These are phyloP conservation scores for Dasyornis broadbenti DNA, from an alignment of 2,113 vertebrate species.

Conservation along the genomic window DNA sequence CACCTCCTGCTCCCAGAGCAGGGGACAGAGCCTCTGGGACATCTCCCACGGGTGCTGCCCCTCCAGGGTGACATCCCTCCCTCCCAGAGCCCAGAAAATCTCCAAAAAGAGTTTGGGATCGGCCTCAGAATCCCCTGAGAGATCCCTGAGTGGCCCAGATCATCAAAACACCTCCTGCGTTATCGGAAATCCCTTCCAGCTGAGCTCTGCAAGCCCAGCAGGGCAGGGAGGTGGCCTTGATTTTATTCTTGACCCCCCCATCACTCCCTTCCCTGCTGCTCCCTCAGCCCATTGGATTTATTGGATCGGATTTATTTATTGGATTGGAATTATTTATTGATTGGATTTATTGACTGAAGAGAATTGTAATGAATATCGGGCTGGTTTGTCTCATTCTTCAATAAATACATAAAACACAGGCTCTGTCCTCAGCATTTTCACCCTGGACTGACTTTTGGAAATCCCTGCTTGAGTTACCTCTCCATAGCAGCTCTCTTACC, in stretches of 20 bases:
- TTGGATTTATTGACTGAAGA: background rate
- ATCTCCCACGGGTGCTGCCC: too few relatives aligned
- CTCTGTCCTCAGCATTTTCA: background rate
- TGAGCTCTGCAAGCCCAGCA: background rate
- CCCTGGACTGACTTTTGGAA: background rate
- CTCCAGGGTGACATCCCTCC: background rate
- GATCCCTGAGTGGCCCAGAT: background rate
- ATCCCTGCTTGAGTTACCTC: background rate
- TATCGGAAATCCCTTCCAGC: background rate
- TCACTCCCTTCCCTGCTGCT: background rate
- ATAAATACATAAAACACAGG: background rate
- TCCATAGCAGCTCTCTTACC: background rate
- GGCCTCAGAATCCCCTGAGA: background rate
- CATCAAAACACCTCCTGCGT: background rate
- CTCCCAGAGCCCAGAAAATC: background rate
- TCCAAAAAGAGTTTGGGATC: background rate
- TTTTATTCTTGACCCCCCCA: background rate
- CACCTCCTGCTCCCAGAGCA: rapidly evolving
- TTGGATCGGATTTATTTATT: background rate
- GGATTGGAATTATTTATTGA: too few relatives aligned
- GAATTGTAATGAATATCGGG: background rate
- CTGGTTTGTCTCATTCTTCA: background rate
- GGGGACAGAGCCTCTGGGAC: background rate
- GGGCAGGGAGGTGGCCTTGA: background rate
- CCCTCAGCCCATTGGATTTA: background rate